Evolutionary conservation across 2,797 vertebrate species (phyloP), one percentile per base, ranked within the genome.

Genomic region (Ctenopoma kingsleyae): DNA sequence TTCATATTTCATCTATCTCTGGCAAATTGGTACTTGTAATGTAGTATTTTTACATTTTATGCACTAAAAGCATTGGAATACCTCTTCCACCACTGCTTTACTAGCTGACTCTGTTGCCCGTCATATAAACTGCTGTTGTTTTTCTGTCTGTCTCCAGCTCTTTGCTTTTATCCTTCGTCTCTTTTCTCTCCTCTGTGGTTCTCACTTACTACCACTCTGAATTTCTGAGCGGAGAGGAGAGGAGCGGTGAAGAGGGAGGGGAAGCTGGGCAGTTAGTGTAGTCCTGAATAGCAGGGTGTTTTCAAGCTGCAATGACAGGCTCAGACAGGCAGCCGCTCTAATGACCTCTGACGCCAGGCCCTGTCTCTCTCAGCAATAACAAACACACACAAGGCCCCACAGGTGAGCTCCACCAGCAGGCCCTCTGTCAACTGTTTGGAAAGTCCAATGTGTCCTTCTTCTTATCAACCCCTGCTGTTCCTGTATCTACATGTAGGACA

Each of bases 281-380:
- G 81, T 91, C 89, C 89, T 91, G 88, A 88, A 94, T 92, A 91
- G 89, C 89, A 87, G 86, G 81, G 90, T 92, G 92, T 90, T 93
- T 92, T 91, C 90, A 90, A 89, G 90, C 91, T 92, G 91, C 90
- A 88, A 90, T 91, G 91, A 93, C 94, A 91, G 86, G 93, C 90
- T 92, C 92, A 93, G 91, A 94, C 94, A 94, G 87, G 93, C 92
- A 93, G 92, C 90, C 90, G 71, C 90, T 91, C 90, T 94, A 94
- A 95, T 95, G 93, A 94, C 92, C 93, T 91, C 87, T 91, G 93
- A 94, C 93, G 91, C 91, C 92, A 93, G 90, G 89, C 85, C 83
- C 88, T 85, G 89, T 92, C 89, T 92, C 89, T 85, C 86, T 54
- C 79, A 88, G 90, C 82, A 92, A 89, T 89, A 92, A 92, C 87